These are phyloP conservation scores for Urechis unicinctus DNA, from an alignment of 2,888 invertebrate genomes.

Conservation along the genomic window DNA sequence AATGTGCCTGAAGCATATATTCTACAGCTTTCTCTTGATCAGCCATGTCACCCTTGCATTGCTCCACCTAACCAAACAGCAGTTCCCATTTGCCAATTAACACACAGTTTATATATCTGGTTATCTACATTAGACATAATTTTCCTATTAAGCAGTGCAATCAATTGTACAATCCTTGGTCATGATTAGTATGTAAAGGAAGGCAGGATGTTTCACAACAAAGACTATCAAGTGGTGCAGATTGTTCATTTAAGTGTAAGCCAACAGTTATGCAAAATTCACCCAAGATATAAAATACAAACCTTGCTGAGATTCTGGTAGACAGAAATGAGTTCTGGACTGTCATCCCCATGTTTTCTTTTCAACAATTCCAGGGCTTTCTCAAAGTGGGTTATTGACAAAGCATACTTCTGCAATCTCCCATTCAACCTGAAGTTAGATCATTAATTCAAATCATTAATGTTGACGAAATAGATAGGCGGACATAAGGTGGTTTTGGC, in stretches of 20 bases:
- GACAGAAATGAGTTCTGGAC: slow-evolving; percentile 34
- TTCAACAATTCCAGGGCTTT: slow-evolving; percentile 37
- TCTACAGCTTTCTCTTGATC: slow-evolving; percentile 44
- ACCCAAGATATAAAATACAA: neutral
- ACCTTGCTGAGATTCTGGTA: slow-evolving; percentile 38
- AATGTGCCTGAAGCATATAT: slow-evolving; percentile 44
- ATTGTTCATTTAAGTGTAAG: too few relatives aligned
- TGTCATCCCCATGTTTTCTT: slow-evolving; percentile 32
- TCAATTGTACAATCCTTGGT: too few relatives aligned
- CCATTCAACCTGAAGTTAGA: slow-evolving; percentile 29
- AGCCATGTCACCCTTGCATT: slow-evolving; percentile 39
- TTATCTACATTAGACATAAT: neutral
- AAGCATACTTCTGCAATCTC: slow-evolving; percentile 40
- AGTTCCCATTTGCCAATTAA: neutral
- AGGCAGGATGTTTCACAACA: too few relatives aligned
- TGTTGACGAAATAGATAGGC: neutral
- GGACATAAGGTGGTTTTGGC: too few relatives aligned
- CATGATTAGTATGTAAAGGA: too few relatives aligned
- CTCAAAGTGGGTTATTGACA: slow-evolving; percentile 39
- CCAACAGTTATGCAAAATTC: neutral
- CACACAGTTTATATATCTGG: neutral
- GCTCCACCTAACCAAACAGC: slow-evolving; percentile 26
- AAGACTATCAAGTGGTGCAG: too few relatives aligned
- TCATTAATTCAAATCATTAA: neutral
- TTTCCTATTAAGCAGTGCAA: too few relatives aligned